Evolutionary conservation across 2,888 invertebrate genomes (phyloP).

Genomic region (Gari tellinella): DNA sequence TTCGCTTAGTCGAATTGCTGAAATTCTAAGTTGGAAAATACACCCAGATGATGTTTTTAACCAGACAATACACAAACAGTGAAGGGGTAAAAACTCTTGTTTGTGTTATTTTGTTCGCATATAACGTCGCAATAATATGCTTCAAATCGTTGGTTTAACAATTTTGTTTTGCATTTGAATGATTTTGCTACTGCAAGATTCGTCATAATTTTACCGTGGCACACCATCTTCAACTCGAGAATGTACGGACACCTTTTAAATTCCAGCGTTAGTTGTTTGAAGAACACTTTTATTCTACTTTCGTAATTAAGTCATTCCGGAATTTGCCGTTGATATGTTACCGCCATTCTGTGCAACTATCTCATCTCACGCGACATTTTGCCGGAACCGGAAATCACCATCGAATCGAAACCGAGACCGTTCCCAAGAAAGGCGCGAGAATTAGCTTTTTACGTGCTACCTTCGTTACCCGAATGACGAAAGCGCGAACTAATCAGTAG

Average conservation of each 20-base stretch:
- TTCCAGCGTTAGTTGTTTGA: constrained; percentile 12
- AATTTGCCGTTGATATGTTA: constrained; percentile 14
- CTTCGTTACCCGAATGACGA: constrained; percentile 23
- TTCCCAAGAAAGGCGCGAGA: constrained; percentile 25
- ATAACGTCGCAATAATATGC: too few relatives aligned
- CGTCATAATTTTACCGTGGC: too few relatives aligned
- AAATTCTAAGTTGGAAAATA: too few relatives aligned
- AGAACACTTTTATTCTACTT: constrained; percentile 18
- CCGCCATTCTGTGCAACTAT: constrained; percentile 5
- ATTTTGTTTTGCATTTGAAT: too few relatives aligned
- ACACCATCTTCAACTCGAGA: too few relatives aligned
- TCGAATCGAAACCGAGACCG: constrained; percentile 28
- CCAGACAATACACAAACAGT: too few relatives aligned
- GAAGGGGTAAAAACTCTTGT: too few relatives aligned
- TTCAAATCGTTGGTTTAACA: too few relatives aligned
- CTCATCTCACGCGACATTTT: constrained; percentile 25
- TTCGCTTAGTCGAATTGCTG: too few relatives aligned
- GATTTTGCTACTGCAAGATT: too few relatives aligned
- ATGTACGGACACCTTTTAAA: background rate
- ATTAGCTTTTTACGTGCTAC: constrained; percentile 37
- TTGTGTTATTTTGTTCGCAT: too few relatives aligned
- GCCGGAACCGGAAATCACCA: constrained; percentile 43
- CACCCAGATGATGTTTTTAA: too few relatives aligned
- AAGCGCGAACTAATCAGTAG: constrained; percentile 43
- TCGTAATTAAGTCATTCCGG: constrained; percentile 29